These are phyloP conservation scores for Phrynocephalus versicolor DNA, from an alignment of 2,113 vertebrate species.

Conservation along the genomic window DNA sequence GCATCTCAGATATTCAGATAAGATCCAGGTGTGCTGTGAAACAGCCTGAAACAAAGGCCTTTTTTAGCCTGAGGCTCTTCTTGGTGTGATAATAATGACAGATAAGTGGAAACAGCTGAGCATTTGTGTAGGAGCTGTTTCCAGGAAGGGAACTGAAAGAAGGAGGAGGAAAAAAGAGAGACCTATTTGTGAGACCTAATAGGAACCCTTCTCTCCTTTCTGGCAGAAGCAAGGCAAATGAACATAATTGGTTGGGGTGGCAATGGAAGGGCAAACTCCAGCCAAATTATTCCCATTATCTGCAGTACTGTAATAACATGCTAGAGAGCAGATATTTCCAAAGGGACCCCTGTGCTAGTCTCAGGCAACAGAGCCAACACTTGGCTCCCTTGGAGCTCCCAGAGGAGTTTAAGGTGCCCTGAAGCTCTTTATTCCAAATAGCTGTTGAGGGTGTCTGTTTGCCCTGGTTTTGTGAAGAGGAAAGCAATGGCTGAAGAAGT, in stretches of 20 bases:
- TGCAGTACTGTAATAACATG: neutral
- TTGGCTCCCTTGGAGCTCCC: too few relatives aligned
- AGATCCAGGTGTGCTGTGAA: slow-evolving; percentile 19
- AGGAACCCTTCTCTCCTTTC: neutral
- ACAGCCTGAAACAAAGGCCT: fast-evolving
- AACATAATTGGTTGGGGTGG: neutral
- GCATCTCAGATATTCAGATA: neutral
- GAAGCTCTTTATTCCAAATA: too few relatives aligned
- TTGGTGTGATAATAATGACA: neutral
- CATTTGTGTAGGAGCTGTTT: neutral
- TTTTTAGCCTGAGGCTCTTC: neutral
- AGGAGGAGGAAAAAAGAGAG: neutral
- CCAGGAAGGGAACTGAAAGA: fast-evolving
- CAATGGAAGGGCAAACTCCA: neutral
- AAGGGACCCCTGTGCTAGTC: neutral
- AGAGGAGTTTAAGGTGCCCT: too few relatives aligned
- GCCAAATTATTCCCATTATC: neutral
- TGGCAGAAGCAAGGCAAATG: neutral
- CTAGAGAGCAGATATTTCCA: neutral
- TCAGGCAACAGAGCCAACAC: too few relatives aligned
- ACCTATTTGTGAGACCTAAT: fast-evolving
- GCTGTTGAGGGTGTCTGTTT: too few relatives aligned
- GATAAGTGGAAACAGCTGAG: neutral
- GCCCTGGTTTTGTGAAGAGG: too few relatives aligned
- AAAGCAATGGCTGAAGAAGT: too few relatives aligned